Evolutionary conservation across 1,140 invertebrate species (phyloP), one percentile per base, ranked within the genome.

Genomic region (Formica selysi): DNA sequence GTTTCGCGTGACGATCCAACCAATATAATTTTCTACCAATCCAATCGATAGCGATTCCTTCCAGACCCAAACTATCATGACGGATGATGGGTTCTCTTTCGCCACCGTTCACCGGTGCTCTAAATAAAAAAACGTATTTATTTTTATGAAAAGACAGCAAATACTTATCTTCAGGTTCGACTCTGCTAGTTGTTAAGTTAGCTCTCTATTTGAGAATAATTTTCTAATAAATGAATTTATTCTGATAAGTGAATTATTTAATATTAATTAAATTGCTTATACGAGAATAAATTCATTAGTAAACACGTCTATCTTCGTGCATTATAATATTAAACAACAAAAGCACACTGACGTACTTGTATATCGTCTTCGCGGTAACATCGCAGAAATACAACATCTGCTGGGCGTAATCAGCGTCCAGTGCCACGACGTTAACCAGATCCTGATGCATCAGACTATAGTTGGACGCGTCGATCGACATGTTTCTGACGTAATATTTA

Each of bases 41-140:
- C 99, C 99, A 99, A 94, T 99, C 99, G 6, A 99, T 96, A 0
- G 98, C 97, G 22, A 99, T 97, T n/a, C 99, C 99, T 96, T 99
- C 99, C 19, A 99, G 95, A 13, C 98, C 98, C 91, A 99, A 97
- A 26, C 98, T 98, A 90, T 99, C 98, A 91, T 99, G 98, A 67
- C 98, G 96, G 13, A 99, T 97, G 0, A 99, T 97, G 0, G 98
- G 96, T 95, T 99, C 98, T 91, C 97, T 97, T 2, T 96, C 95
- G 5, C 94, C 95, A 26, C 95, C 95, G n/a, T 79, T 90, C 3
- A 95, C 89, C 0, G 94, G 92, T 26, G 94, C 94, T 88, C 94
- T 94, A 51, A 10, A 87, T 44, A 80, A 29, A 57, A 68, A 0
- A 26, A 0, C 2, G 1, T 22, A 36, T 36, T 51, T 32, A 36